Conservation (phyloP, 2,888 invertebrate genomes). For the Ditula angustiorana region DNA sequence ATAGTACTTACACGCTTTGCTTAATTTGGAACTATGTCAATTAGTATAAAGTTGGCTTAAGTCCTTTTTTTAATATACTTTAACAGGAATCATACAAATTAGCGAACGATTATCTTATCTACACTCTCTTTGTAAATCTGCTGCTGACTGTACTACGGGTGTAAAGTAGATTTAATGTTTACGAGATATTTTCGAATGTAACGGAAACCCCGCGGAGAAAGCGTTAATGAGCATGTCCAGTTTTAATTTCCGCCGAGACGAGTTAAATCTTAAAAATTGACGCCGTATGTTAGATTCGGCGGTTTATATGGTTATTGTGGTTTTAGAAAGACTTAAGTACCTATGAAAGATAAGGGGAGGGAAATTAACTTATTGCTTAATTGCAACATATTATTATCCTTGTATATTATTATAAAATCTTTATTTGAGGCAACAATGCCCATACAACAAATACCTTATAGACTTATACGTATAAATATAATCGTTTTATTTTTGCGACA, state of each 20-base stretch:
- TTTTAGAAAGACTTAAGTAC: background rate
- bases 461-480: too few species aligned
- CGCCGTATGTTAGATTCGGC: slow-evolving; percentile 41
- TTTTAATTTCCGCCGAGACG: slow-evolving; percentile 73
- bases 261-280: slow-evolving; percentile 50
- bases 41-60: too few species aligned
- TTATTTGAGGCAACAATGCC: too few species aligned
- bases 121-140: background rate
- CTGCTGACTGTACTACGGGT: too few species aligned
- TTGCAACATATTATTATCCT: background rate
- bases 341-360: slow-evolving; percentile 6
- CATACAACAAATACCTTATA: too few species aligned
- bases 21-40: too few species aligned
- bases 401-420: too few species aligned
- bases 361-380: slow-evolving; percentile 14
- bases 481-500: too few species aligned
- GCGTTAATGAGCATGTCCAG: slow-evolving; percentile 73
- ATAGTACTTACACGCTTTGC: too few species aligned
- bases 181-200: slow-evolving; percentile 67
- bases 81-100: too few species aligned
- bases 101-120: too few species aligned
- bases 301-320: slow-evolving; percentile 28
- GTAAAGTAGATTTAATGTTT: slow-evolving; percentile 63
- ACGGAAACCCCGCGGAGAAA: slow-evolving; percentile 76
- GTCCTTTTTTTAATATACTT: too few species aligned